Evolutionary conservation across 1,140 invertebrate genomes (phyloP).

Genomic region (Cydia splendana): DNA sequence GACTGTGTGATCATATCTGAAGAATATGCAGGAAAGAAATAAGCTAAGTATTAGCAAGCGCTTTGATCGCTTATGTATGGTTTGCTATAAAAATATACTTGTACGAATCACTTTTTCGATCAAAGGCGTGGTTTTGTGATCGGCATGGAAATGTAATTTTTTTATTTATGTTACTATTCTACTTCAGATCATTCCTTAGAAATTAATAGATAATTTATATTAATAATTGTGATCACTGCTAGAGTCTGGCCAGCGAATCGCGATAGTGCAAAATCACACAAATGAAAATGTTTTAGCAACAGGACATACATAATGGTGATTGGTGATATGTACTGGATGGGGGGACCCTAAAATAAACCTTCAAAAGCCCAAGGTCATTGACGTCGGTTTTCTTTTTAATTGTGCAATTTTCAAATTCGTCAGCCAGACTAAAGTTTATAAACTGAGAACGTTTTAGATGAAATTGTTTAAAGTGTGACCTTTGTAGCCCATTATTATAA

Average conservation of each 20-base stretch:
- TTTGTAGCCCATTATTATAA: constrained; percentile 11
- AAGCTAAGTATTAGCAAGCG: background rate
- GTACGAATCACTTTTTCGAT: background rate
- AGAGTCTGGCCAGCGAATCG: background rate
- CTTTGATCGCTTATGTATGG: background rate
- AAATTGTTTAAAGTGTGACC: constrained; percentile 10
- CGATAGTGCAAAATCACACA: background rate
- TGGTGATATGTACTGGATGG: no score
- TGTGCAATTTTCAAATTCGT: background rate
- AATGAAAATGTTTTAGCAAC: background rate
- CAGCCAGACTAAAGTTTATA: constrained; percentile 2
- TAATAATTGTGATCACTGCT: background rate
- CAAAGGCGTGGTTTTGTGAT: background rate
- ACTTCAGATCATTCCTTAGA: constrained; percentile 14
- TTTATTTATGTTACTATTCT: background rate
- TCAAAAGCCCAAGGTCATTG: no score
- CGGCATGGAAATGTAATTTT: background rate
- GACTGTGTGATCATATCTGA: background rate
- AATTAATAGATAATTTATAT: background rate
- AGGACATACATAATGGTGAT: no score
- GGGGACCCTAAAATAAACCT: no score
- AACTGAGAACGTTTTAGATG: constrained; percentile 18
- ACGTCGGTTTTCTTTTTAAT: background rate
- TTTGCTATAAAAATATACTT: background rate
- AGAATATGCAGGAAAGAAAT: background rate